Conservation (phyloP, 2,888 invertebrate species). For the Trichacis sp. region DNA sequence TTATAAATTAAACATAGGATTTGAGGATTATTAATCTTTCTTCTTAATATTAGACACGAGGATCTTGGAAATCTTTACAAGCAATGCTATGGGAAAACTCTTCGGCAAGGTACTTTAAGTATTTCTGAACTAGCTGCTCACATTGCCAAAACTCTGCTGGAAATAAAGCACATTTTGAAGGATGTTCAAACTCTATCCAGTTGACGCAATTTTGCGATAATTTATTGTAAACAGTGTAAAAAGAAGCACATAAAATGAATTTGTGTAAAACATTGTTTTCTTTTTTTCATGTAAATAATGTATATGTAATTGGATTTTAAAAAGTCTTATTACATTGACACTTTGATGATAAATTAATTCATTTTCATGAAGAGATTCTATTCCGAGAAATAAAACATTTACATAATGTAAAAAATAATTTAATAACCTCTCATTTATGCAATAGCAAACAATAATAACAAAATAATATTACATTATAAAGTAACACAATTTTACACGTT, state of each 20-base stretch:
- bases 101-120: conserved; percentile 50
- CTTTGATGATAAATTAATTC: too few relatives aligned
- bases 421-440: not conserved
- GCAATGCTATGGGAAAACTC: conserved; percentile 59
- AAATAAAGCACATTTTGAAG: conserved; percentile 45
- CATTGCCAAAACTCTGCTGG: conserved; percentile 49
- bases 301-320: too few relatives aligned
- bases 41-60: conserved; percentile 49
- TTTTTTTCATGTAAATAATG: not conserved
- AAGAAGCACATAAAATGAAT: not conserved
- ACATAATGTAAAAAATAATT: not conserved
- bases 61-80: conserved; percentile 57
- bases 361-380: too few relatives aligned
- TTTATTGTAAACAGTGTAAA: not conserved
- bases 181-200: conserved; percentile 9
- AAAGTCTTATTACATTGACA: too few relatives aligned
- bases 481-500: not conserved
- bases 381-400: not conserved
- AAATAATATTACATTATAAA: not conserved
- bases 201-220: not conserved
- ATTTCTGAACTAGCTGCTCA: conserved; percentile 53
- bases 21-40: not conserved
- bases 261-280: not conserved
- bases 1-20: too few relatives aligned
- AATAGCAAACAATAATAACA: not conserved